Base-by-base conservation (phyloP, 2,113 vertebrate species). In the Illadopsis cleaveri region DNA sequence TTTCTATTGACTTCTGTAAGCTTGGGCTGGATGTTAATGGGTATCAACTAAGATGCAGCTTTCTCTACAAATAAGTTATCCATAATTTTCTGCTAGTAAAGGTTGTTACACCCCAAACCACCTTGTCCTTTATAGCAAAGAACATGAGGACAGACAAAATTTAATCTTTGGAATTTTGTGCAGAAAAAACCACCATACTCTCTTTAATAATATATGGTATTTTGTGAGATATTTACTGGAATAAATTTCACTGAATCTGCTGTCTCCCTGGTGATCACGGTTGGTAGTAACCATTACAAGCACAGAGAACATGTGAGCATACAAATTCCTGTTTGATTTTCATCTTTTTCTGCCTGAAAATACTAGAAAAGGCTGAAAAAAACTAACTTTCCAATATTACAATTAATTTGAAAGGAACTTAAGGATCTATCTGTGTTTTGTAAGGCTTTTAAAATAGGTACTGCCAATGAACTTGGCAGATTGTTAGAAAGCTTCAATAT, bases 321-420 rank as follows among this genome's bases (percentile, higher is more conserved):
- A 51, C 5, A 86, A 73, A 89, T 71, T 82, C 56, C 27, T 78
- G 14, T n/a, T 48, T 58, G 50, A 71, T 73, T 89, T 92, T 72
- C 65, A 83, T 22, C 37, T 58, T 76, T 79, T 68, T n/a, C 61
- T 84, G 75, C 69, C 44, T 31, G 24, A 82, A 82, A 95, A 70
- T 51, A 75, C 68, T 37, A 58, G 60, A 40, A 94, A 72, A 66
- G n/a, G 25, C 30, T 75, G 1, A 5, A 82, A 81, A 81, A 82
- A 30, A 13, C 27, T n/a, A 87, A 86, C 58, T 81, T 87, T 75
- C 33, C 60, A 92, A 11, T 48, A 86, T 48, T 40, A 35, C 38
- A 90, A 65, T 61, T 91, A 92, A 72, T 87, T 89, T 76, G 66
- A 89, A 93, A 90, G 27, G 23, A 89, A 79, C 35, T 87, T 78